These are phyloP conservation scores for Cyprinodon tularosa DNA, from an alignment of 2,113 vertebrate species.

Conservation along the genomic window DNA sequence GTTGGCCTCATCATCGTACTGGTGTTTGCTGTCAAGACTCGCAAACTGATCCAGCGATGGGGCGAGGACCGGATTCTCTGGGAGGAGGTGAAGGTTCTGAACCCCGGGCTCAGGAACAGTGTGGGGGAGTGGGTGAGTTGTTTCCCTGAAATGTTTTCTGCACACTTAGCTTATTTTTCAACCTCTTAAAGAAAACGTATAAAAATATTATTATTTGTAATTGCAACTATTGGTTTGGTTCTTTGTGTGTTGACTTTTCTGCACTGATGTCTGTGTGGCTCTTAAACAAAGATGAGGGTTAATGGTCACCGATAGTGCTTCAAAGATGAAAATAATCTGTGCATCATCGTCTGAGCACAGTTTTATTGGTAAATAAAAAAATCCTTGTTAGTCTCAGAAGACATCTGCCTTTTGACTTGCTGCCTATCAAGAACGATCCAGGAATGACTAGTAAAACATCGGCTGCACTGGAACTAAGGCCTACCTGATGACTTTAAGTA, in stretches of 20 bases:
- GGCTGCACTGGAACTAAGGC: too few species aligned
- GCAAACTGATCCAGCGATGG: slow-evolving; percentile 80
- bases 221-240: background rate
- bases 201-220: background rate
- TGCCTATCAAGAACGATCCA: too few species aligned
- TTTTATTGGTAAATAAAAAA: too few species aligned
- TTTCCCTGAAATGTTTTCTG: background rate
- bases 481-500: too few species aligned
- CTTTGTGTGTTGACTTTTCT: background rate
- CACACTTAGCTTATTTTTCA: background rate
- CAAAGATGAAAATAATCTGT: too few species aligned
- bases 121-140: slow-evolving; percentile 89
- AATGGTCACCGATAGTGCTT: background rate
- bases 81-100: slow-evolving; percentile 80
- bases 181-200: background rate
- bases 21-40: slow-evolving; percentile 87
- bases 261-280: background rate
- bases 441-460: too few species aligned
- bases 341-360: too few species aligned
- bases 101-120: slow-evolving; percentile 73
- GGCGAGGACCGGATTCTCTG: slow-evolving; percentile 85
- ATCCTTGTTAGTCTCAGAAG: too few species aligned
- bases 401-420: too few species aligned
- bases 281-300: background rate
- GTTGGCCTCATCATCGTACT: slow-evolving; percentile 87